phyloP scores from a whole-genome alignment of 2,797 vertebrate species.

The Philypnodon macrostomus region DNA sequence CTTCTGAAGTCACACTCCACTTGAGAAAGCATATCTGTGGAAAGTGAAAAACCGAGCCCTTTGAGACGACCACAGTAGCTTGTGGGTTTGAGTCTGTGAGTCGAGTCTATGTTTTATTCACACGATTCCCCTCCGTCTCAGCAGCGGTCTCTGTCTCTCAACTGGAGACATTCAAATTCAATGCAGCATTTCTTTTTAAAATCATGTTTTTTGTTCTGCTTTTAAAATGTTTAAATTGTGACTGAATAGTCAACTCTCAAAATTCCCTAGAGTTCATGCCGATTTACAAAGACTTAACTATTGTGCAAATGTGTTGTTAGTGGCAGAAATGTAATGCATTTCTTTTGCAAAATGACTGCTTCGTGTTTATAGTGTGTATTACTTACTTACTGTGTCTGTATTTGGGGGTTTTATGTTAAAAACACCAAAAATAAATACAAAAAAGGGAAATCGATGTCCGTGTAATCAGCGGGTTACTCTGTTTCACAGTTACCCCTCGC shows the following conservation, averaged over 20 bases:
- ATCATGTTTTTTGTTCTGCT: slow-evolving; percentile 14
- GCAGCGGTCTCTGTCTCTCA: slow-evolving; percentile 55
- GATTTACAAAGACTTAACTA: too few species aligned
- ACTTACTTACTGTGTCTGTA: too few species aligned
- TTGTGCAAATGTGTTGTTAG: too few species aligned
- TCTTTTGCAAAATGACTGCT: too few species aligned
- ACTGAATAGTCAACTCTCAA: not conserved
- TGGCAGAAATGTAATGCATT: too few species aligned
- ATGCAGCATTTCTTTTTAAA: slow-evolving; percentile 31
- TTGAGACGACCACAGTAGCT: slow-evolving; percentile 56
- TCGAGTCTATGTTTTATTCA: slow-evolving; percentile 68
- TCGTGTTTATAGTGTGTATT: too few species aligned
- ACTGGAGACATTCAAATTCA: slow-evolving; percentile 49
- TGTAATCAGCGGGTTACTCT: too few species aligned
- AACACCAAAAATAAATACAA: too few species aligned
- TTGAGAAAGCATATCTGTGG: slow-evolving; percentile 1
- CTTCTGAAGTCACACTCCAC: not conserved
- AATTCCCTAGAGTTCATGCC: too few species aligned
- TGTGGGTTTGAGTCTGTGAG: slow-evolving; percentile 52
- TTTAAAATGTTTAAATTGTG: too few species aligned
- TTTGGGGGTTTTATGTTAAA: too few species aligned
- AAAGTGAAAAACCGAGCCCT: slow-evolving; percentile 23
- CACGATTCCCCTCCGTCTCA: slow-evolving; percentile 48
- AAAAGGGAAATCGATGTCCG: too few species aligned
- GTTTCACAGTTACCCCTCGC: slow-evolving; percentile 92